Conservation (phyloP, 2,797 vertebrate genomes). For the Bufotes viridis region DNA sequence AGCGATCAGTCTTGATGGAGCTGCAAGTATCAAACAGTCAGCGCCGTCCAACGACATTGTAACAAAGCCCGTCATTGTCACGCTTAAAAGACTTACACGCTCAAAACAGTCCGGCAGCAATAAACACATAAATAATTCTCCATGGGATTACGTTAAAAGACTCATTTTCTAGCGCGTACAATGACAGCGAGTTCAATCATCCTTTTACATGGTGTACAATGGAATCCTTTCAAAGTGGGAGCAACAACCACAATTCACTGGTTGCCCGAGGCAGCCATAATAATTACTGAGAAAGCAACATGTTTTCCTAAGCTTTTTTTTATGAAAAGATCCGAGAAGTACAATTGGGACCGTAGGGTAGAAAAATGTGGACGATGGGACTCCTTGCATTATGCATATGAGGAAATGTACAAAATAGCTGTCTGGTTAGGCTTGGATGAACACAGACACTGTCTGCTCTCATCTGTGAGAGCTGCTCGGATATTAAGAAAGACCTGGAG, state of each 20-base stretch:
- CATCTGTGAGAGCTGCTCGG: not conserved
- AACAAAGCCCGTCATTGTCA: slow-evolving; percentile 18
- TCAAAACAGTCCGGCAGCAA: not conserved
- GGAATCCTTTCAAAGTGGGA: not conserved
- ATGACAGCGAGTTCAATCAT: slow-evolving; percentile 18
- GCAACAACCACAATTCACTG: not conserved
- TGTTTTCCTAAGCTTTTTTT: not conserved
- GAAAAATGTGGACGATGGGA: not conserved
- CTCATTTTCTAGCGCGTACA: not conserved
- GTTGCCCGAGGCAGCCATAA: not conserved
- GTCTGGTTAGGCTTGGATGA: not conserved
- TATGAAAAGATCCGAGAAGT: not conserved
- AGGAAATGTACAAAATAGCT: not conserved
- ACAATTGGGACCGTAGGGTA: not conserved
- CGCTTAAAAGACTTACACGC: not conserved
- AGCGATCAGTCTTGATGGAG: not conserved
- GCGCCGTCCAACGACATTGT: not conserved
- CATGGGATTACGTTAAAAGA: not conserved
- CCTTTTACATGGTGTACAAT: slow-evolving; percentile 1
- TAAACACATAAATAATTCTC: slow-evolving; percentile 14
- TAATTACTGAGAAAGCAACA: slow-evolving; percentile 17
- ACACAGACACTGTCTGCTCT: not conserved
- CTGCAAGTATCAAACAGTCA: not conserved
- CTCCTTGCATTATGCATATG: not conserved
- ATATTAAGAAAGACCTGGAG: not conserved